Conservation (phyloP, 2,113 vertebrate species). For the Cacatua alba region DNA sequence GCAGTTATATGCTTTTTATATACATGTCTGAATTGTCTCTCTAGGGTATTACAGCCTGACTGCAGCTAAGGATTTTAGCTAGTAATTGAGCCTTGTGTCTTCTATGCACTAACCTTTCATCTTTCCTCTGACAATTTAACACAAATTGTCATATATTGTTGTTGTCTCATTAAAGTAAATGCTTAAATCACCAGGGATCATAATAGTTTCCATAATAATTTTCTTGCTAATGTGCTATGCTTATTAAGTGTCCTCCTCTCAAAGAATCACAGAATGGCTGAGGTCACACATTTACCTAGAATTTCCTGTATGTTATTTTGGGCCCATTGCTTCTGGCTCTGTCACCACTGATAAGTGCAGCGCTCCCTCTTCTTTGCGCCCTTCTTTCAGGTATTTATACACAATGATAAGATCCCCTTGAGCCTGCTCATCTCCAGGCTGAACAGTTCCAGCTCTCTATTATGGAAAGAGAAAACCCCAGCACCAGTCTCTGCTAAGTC, state of each 20-base stretch:
- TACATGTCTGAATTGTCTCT: not conserved
- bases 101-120: not conserved
- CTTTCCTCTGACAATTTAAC: not conserved
- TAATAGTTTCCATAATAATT: not conserved
- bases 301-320: not conserved
- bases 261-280: not conserved
- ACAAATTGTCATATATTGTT: not conserved
- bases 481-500: not conserved
- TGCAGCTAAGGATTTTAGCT: not conserved
- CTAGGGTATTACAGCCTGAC: not conserved
- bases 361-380: not conserved
- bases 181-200: not conserved
- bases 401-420: not conserved
- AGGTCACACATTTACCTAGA: not conserved
- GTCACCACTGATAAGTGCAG: not conserved
- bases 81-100: not conserved
- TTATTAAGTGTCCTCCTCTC: not conserved
- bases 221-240: not conserved
- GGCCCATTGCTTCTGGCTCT: not conserved
- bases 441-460: not conserved
- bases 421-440: not conserved
- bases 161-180: not conserved
- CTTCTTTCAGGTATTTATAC: not conserved
- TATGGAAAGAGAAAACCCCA: not conserved
- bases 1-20: not conserved